Evolutionary conservation across 1,140 invertebrate species (phyloP), one percentile per base, ranked within the genome.

Genomic region (Nasonia longicornis): DNA sequence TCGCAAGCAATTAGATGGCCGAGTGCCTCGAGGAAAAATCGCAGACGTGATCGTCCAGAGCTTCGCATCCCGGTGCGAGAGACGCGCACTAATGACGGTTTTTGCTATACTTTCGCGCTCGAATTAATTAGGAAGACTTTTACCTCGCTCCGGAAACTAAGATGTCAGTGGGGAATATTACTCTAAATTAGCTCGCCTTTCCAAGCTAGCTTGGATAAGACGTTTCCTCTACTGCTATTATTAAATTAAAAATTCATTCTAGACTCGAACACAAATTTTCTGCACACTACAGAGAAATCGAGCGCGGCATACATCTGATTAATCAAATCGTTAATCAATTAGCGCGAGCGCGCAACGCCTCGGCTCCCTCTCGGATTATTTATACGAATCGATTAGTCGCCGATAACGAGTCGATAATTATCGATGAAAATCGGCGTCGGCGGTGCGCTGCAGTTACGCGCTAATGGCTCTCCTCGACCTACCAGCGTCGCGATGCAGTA

Each of bases 291-390:
- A 38, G 35, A 38, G 35, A 38, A 8, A 4, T 8, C 3, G 35
- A 38, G 35, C 38, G 38, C 38, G 38, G 7, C 38, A 42, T 48
- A 52, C 42, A 42, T 16, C 12, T 38, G 63, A 67, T 38, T 45
- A 77, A 77, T 77, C 22, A 29, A 66, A 38, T 67, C n/a, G 2
- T 67, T 29, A 66, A 77, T 77, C 75, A 77, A 66, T 77, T 77
- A 77, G 64, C 64, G 22, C 3, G 2, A 29, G 6, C 20, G 0
- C 8, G 42, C 45, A 20, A 58, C 8, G 12, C 45, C 52, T n/a
- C 8, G 64, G 7, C 38, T 42, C 38, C 26, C 26, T 42, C 38
- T 42, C 38, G 38, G 8, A 67, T 67, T 67, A 64, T 38, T 64
- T 38, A 38, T 38, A 64, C 73, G 73, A 75, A 75, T 64, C 58